Percentiles rank a stretch among this genome's conserved stretches.
These are phyloP conservation scores for Lepidochitona cinerea DNA, from an alignment of 2,888 invertebrate species.

Conservation along the genomic window DNA sequence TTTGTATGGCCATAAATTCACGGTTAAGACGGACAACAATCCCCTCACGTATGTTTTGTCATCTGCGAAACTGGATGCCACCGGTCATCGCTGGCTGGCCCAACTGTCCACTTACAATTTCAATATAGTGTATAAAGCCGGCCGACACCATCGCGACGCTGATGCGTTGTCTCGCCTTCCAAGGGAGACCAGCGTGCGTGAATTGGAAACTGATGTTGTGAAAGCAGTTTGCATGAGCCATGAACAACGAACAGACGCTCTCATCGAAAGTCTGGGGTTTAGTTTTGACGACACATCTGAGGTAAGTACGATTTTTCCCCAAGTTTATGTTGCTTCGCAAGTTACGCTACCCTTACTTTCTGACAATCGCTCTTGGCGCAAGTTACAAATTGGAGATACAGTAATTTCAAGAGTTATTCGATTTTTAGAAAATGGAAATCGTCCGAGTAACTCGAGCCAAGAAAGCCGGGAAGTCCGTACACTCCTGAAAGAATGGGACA, in stretches of 20 bases:
- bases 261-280: neutral
- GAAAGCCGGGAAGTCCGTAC: neutral
- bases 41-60: constrained; percentile 17
- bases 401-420: neutral
- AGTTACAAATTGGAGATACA: neutral
- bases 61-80: constrained; percentile 18
- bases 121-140: constrained; percentile 1
- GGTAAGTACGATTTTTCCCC: neutral
- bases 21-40: constrained; percentile 7
- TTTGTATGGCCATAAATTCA: constrained; percentile 6
- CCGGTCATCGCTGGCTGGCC: constrained; percentile 20
- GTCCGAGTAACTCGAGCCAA: neutral
- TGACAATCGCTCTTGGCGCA: neutral
- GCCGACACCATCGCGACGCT: constrained; percentile 12
- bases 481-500: neutral
- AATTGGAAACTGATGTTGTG: neutral
- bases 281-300: too few relatives aligned
- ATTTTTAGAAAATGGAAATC: neutral
- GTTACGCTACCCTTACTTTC: neutral
- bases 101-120: constrained; percentile 15
- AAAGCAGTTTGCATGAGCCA: neutral
- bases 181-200: neutral
- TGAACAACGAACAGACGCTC: neutral
- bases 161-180: constrained; percentile 14
- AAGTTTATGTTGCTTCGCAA: neutral